phyloP scores from a whole-genome alignment of 2,797 vertebrate species.

The Todus mexicanus region DNA sequence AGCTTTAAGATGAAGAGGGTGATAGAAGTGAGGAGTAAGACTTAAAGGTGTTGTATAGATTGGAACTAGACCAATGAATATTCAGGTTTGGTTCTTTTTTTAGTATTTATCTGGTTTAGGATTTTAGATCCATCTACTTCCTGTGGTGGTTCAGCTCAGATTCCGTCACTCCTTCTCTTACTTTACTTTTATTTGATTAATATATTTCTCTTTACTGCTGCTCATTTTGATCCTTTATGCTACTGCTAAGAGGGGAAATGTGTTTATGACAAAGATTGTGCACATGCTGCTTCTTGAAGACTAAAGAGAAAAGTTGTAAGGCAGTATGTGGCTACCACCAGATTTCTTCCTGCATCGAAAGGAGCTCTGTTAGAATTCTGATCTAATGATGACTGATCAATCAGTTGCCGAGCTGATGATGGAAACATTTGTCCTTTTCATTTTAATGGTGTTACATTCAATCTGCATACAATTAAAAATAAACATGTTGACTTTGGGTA shows the following conservation, averaged over 20 bases:
- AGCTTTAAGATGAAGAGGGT: not conserved
- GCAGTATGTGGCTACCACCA: not conserved
- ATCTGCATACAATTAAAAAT: not conserved
- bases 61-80: not conserved
- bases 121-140: not conserved
- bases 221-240: not conserved
- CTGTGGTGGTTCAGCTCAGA: not conserved
- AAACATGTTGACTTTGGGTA: not conserved
- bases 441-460: not conserved
- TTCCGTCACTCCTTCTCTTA: not conserved
- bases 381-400: not conserved
- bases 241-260: not conserved
- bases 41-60: not conserved
- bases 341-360: not conserved
- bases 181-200: not conserved
- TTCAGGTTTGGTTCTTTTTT: not conserved
- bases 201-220: not conserved
- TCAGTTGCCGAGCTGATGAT: not conserved
- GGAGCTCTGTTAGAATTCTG: not conserved
- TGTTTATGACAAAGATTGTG: not conserved
- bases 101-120: not conserved
- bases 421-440: not conserved
- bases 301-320: not conserved
- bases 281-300: not conserved
- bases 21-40: not conserved